Conservation (phyloP, 2,888 invertebrate genomes). For the Caenorhabditis afra region DNA sequence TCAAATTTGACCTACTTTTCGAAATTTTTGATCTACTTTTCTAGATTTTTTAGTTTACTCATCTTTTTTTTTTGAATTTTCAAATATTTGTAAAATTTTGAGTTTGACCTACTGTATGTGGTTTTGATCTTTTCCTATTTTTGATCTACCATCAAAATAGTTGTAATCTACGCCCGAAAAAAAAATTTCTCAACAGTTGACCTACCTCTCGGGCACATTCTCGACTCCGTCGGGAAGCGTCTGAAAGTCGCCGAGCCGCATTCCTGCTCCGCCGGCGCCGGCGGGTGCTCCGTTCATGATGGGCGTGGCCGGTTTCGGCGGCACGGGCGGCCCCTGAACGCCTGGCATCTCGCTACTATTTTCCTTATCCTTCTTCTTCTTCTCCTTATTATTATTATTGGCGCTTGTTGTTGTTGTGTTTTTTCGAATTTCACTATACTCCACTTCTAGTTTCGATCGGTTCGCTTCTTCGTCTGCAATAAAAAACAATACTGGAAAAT, state of each 20-base stretch:
- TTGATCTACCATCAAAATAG: no score
- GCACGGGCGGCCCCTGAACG: conserved; percentile 77
- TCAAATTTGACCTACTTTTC: no score
- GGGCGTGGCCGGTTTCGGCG: conserved; percentile 81
- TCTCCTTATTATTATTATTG: conserved; percentile 9
- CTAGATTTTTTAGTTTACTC: no score
- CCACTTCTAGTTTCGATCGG: conserved; percentile 60
- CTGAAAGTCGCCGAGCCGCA: no score
- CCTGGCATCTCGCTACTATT: conserved; percentile 27
- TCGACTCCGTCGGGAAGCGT: not conserved
- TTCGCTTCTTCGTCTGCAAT: conserved; percentile 58
- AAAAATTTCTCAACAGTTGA: no score
- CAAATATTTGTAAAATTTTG: no score
- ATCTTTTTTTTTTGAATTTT: no score
- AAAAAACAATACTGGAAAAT: not conserved
- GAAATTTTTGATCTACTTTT: no score
- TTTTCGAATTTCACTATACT: conserved; percentile 57
- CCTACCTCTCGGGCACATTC: conserved; percentile 50
- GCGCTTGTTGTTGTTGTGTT: conserved; percentile 7
- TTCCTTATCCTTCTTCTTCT: not conserved
- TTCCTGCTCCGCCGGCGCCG: conserved; percentile 15
- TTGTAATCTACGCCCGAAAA: no score
- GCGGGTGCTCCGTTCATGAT: conserved; percentile 71
- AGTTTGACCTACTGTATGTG: no score
- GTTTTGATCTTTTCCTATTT: no score